phyloP scores from a whole-genome alignment of 2,797 vertebrate genomes.

The Clamator glandarius region DNA sequence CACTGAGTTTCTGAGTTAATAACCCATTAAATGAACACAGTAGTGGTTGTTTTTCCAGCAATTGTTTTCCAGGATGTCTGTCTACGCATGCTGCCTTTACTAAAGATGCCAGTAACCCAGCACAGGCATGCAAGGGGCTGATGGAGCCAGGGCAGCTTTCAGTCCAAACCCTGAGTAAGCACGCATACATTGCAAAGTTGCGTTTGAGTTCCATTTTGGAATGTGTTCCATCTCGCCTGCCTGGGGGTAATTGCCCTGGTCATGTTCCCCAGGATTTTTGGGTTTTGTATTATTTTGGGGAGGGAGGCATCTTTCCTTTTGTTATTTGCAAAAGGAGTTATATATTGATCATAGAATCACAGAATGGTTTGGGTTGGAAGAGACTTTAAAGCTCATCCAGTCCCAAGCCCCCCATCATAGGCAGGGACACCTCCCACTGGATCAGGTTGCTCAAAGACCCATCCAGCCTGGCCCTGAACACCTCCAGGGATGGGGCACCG shows the following conservation, averaged over 20 bases:
- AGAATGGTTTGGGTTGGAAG: too few species aligned
- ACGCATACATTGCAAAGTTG: fast-evolving
- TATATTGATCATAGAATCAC: background rate
- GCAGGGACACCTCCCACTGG: too few species aligned
- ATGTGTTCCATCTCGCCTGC: too few species aligned
- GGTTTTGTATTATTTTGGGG: background rate
- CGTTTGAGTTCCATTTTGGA: fast-evolving
- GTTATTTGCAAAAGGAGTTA: background rate
- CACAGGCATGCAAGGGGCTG: fast-evolving
- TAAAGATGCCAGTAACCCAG: background rate
- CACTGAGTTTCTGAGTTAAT: background rate
- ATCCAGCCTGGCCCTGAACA: too few species aligned
- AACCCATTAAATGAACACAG: background rate
- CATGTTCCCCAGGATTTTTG: background rate
- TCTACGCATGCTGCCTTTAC: fast-evolving
- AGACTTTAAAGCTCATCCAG: too few species aligned
- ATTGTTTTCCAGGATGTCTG: conserved; percentile 21
- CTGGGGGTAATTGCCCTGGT: background rate
- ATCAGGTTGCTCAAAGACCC: too few species aligned
- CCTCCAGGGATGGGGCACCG: too few species aligned
- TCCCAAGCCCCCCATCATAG: too few species aligned
- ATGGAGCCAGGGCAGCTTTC: fast-evolving
- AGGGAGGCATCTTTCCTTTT: background rate
- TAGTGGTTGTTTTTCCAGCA: background rate
- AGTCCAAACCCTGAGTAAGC: fast-evolving